phyloP scores from a whole-genome alignment of 2,797 vertebrate species.

The Mus minutoides region DNA sequence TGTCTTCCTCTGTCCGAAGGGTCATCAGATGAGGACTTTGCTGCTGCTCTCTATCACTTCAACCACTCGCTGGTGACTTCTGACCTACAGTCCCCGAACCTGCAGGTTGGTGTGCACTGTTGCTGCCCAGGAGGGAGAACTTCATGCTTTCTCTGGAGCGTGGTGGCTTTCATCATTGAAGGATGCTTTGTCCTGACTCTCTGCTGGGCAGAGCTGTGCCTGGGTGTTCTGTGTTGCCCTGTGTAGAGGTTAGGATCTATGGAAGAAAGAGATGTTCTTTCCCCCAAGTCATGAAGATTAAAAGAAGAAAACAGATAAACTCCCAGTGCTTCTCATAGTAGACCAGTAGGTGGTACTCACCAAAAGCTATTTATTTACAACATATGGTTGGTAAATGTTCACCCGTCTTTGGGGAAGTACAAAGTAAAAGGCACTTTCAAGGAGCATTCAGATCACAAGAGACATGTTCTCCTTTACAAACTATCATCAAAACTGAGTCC shows the following conservation, averaged over 20 bases:
- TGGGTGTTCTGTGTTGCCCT: background rate
- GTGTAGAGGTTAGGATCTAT: constrained; percentile 16
- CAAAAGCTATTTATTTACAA: constrained; percentile 5
- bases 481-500: background rate
- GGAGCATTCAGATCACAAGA: background rate
- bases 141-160: rapidly evolving
- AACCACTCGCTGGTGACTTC: constrained; percentile 98
- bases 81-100: constrained; percentile 96
- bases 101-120: constrained; percentile 90
- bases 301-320: background rate
- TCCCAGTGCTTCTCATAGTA: background rate
- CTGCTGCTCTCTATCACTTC: constrained; percentile 97
- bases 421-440: background rate
- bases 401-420: background rate
- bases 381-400: background rate
- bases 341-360: background rate
- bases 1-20: constrained; percentile 85
- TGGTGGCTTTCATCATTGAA: rapidly evolving
- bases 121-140: background rate
- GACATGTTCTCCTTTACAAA: background rate
- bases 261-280: constrained; percentile 17
- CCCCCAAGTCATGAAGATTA: background rate
- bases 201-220: background rate
- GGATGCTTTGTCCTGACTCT: background rate
- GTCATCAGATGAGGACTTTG: constrained; percentile 97